Conservation (phyloP, 1,140 invertebrate genomes). For the Drosophila littoralis region DNA sequence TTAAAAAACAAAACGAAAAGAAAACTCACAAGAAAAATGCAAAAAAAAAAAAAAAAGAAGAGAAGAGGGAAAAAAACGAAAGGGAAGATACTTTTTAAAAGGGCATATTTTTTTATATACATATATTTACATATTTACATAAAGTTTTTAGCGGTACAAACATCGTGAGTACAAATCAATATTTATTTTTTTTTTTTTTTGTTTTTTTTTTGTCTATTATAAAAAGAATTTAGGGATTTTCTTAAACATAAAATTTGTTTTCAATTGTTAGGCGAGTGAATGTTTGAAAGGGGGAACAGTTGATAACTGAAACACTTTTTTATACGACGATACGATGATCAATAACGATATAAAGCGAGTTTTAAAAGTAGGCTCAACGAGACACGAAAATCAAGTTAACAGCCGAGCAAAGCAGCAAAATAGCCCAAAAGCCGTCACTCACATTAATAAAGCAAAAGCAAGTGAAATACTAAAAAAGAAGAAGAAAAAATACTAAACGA, state of each 20-base stretch:
- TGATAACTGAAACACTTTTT: slow-evolving; percentile 42
- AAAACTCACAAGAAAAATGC: slow-evolving; percentile 24
- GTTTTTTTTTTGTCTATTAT: slow-evolving; percentile 56
- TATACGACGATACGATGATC: slow-evolving; percentile 35
- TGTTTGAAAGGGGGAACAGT: slow-evolving; percentile 25
- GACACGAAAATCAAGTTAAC: slow-evolving; percentile 29
- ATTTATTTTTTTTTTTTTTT: slow-evolving; percentile 38
- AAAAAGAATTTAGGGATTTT: slow-evolving; percentile 57
- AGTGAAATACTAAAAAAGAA: slow-evolving; percentile 22
- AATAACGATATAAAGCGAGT: slow-evolving; percentile 70
- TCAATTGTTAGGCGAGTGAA: slow-evolving; percentile 64
- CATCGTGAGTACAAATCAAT: slow-evolving; percentile 76
- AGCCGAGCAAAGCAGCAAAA: slow-evolving; percentile 61
- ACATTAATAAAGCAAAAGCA: slow-evolving; percentile 20
- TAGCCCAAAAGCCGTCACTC: slow-evolving; percentile 49
- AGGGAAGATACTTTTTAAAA: slow-evolving; percentile 63
- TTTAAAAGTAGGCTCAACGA: slow-evolving; percentile 52
- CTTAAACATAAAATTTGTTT: slow-evolving; percentile 58
- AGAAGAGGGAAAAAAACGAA: slow-evolving; percentile 28
- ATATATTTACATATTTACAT: slow-evolving; percentile 77
- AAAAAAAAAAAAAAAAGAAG: slow-evolving; percentile 18
- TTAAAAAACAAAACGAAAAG: slow-evolving; percentile 26
- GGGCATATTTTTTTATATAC: slow-evolving; percentile 74
- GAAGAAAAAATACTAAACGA: slow-evolving; percentile 28
- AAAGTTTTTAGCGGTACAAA: slow-evolving; percentile 78